phyloP scores from a whole-genome alignment of 1,140 invertebrate species.

The Halotydeus destructor region DNA sequence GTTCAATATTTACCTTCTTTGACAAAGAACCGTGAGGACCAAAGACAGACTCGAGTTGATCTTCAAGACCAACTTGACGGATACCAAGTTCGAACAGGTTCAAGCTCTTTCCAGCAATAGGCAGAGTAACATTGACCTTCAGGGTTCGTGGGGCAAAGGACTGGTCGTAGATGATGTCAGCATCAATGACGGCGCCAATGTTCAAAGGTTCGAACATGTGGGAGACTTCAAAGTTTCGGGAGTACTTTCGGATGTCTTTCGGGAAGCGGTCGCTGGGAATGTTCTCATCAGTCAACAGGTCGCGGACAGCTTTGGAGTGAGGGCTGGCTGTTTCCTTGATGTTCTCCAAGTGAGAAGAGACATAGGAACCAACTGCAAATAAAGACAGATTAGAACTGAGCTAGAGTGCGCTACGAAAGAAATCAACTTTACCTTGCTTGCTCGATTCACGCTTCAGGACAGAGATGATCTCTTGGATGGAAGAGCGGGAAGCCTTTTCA shows the following conservation, averaged over 20 bases:
- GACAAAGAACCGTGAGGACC: not conserved
- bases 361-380: not conserved
- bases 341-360: not conserved
- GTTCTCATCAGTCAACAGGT: not conserved
- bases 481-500: not conserved
- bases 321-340: not conserved
- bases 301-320: not conserved
- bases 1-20: not conserved
- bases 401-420: not conserved
- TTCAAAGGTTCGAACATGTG: not conserved
- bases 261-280: not conserved
- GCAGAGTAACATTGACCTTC: not conserved
- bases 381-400: not conserved
- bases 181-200: not conserved
- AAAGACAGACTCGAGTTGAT: not conserved
- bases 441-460: not conserved
- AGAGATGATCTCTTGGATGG: not conserved
- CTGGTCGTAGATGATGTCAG: slow-evolving; percentile 1
- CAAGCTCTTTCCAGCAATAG: not conserved
- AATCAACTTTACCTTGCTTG: not conserved
- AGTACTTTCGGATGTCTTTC: not conserved
- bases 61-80: slow-evolving; percentile 1
- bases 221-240: not conserved
- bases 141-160: slow-evolving; percentile 1
- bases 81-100: not conserved